Evolutionary conservation across 37 sponge, comb jelly and placozoan genomes (phyloP), one percentile per base, ranked within the genome.

Genomic region (Chondrilla cf. caribensis): DNA sequence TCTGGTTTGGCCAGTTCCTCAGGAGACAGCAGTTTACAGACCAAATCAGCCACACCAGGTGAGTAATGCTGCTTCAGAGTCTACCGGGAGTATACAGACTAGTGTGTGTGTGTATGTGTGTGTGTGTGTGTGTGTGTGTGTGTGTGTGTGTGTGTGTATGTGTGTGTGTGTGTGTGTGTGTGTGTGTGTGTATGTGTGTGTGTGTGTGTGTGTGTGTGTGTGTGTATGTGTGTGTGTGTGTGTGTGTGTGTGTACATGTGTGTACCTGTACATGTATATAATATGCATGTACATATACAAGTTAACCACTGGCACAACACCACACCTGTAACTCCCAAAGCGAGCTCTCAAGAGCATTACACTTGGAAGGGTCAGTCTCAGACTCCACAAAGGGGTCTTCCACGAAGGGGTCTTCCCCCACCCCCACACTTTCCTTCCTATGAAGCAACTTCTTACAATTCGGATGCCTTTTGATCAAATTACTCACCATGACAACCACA

Each of bases 241-340:
- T 19, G 36, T 37, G 51, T 47, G 51, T 47, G 51, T 47, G 51
- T 47, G 51, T 47, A 11, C 11, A 11, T 47, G 51, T 47, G 51
- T 60, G 33, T 44, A 29, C 4, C 8, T 33, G 43, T 44, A 33
- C 0, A 28, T 62, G 64, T 55, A 55, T 55, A 17, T 19, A 19
- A 19, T 55, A 55, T 55, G 17, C 17, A 17, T 55, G 39, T 39
- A 41, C 21, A 77, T 25, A 41, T 41, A 42, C 41, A 44, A 29
- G 78, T 17, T 21, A 19, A 77, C 19, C 54, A 77, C 22, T 72
- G 38, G 7, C n/a, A 72, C 35, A 31, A 31, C 28, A 19, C 22
- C 60, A 38, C 0, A 97, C 93, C 85, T 94, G 76, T 40, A 98
- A 29, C 51, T 98, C 99, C 99, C 99, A 98, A 43, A 98, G 90